A percentile compares a stretch with the other conserved stretches of the same genome.
Evolutionary conservation across 2,888 invertebrate genomes (phyloP).

Genomic region (Odontocerum albicorne): DNA sequence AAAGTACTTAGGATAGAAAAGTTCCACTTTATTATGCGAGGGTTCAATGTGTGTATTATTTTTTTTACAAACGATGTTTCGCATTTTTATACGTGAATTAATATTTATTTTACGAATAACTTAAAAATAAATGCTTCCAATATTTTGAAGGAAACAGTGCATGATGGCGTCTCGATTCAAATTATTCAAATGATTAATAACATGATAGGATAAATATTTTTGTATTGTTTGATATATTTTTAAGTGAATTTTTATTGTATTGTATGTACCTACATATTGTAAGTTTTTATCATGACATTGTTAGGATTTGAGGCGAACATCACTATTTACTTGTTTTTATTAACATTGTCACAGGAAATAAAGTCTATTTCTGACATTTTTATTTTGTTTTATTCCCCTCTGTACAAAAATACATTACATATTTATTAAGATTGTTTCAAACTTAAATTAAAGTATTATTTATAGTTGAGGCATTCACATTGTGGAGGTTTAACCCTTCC

Average conservation of each 20-base stretch:
- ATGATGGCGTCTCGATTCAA: too few species aligned
- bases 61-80: too few species aligned
- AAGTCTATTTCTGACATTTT: slow-evolving; percentile 26
- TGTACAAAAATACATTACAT: not conserved
- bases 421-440: not conserved
- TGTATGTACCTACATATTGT: slow-evolving; percentile 16
- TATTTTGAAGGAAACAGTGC: too few species aligned
- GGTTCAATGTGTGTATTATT: too few species aligned
- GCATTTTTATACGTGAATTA: too few species aligned
- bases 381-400: not conserved
- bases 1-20: too few species aligned
- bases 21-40: too few species aligned
- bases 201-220: slow-evolving; percentile 3
- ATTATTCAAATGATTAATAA: too few species aligned
- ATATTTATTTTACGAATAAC: too few species aligned
- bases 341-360: slow-evolving; percentile 32
- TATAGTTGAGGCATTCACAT: too few species aligned
- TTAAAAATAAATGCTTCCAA: too few species aligned
- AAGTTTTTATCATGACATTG: slow-evolving; percentile 34
- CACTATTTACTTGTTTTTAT: slow-evolving; percentile 30
- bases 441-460: not conserved
- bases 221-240: slow-evolving; percentile 29
- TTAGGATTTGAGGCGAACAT: slow-evolving; percentile 26
- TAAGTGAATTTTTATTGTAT: slow-evolving; percentile 26
- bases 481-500: too few species aligned